Evolutionary conservation across 2,888 invertebrate species (phyloP), one percentile per base, ranked within the genome.

Genomic region (Crepidodera aurea): DNA sequence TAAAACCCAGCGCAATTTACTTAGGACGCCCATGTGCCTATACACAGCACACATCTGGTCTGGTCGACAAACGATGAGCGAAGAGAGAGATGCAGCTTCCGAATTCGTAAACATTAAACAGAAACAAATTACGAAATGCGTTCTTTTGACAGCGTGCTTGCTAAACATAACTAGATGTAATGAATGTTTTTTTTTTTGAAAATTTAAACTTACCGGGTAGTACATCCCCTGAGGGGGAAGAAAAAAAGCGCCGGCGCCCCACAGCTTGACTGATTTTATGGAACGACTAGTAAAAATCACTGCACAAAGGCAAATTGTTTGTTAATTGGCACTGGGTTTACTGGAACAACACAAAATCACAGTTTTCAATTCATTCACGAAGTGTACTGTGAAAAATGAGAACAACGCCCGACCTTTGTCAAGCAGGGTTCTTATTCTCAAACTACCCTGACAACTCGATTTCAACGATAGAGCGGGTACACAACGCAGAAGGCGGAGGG

Each of bases 161-260:
- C 48, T 18, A 57, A 37, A 50, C 57, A 27, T 19, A 48, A 34
- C 15, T 4, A 4, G n/a, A 44, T 8, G 37, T 18, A 37, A 39
- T 12, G 3, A 40, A 16, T 15, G 15, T 22, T 13, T 3, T 12
- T 51, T 42, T 58, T 40, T 29, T 40, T 27, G 29, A 53, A 27
- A 59, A 18, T 50, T 25, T 19, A 29, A 42, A 91, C 93, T 93
- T 87, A 94, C 93, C 90, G 93, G 94, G 89, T 94, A 94, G 87
- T 93, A 94, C 90, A 94, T 93, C 90, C 94, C 94, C 91, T 93
- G 94, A 86, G 92, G 92, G 90, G 93, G 93, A 90, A 94, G 90
- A 87, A 94, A 93, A 87, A 92, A 94, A 85, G 93, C 92, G 88
- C 93, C 93, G 86, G 93, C 91, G 87, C 94, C 93, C 94, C 94